phyloP scores from a whole-genome alignment of 2,888 invertebrate species.

The Eretmocerus hayati region DNA sequence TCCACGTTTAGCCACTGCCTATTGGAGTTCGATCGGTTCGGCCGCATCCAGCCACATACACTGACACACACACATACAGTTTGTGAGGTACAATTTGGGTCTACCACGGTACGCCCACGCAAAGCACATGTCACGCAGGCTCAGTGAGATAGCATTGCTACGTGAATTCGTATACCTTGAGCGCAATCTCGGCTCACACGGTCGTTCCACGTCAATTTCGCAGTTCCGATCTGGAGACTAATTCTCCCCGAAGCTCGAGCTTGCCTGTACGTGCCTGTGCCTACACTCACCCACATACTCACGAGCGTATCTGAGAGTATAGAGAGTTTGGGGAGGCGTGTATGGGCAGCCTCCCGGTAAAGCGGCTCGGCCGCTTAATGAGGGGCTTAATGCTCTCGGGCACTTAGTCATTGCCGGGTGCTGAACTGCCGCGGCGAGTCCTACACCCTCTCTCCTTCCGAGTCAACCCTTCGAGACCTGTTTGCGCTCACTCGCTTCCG shows the following conservation, averaged over 20 bases:
- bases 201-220: conserved; percentile 9
- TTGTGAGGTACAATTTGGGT: no score
- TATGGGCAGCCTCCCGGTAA: background rate
- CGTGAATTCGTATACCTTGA: no score
- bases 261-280: background rate
- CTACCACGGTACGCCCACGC: no score
- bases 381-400: conserved; percentile 15
- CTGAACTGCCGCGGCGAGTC: background rate
- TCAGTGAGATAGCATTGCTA: no score
- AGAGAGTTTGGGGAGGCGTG: no score
- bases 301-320: no score
- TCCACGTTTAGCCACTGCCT: no score
- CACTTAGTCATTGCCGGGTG: conserved; percentile 7
- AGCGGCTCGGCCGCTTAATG: conserved; percentile 5
- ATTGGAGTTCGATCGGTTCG: no score
- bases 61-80: no score
- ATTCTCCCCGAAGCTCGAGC: conserved; percentile 3
- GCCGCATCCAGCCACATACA: no score
- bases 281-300: background rate
- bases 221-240: conserved; percentile 19
- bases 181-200: background rate
- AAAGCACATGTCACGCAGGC: no score
- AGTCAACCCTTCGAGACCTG: no score
- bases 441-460: conserved; percentile 4
- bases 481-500: background rate